Base-by-base conservation (phyloP, 2,797 vertebrate species). In the Anguilla megastoma region DNA sequence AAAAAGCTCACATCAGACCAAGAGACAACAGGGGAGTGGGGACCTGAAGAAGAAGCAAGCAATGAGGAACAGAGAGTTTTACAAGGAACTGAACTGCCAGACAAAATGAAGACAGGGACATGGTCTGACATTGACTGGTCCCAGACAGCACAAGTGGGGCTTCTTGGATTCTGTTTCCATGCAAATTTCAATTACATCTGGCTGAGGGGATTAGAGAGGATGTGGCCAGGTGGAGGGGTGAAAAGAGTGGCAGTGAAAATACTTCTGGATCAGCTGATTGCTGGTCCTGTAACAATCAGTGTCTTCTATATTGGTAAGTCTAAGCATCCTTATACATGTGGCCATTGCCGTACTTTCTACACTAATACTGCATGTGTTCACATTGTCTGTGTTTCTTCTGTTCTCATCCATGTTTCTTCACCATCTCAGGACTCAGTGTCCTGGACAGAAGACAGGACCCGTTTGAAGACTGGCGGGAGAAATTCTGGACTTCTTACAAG, bases 151-250 rank as follows among this genome's bases (percentile, higher is more conserved):
- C 93, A 92, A 0, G 95, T 97, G 90, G 96, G 95, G 0, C 91
- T 96, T 2, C 93, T 97, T 0, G 96, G 96, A 56, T 94, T 97
- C 86, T 96, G 95, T 92, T 97, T 96, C 91, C 96, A 97, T 89
- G 91, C 96, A 91, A 97, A 93, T 94, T 96, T 97, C 90, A 97
- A 97, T 92, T 96, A 97, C 90, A 93, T 95, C 84, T 97, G 96
- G 96, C 92, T 97, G 48, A 91, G 91, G 79, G 91, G 90, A 27
- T 93, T 97, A 92, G 96, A 97, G 91, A 95, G 90, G 93, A 93
- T 93, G 92, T 90, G 95, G 91, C 96, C 96, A 0, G 91, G 96
- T 10, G 93, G 92, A 0, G 88, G 96, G 14, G 54, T 92, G 60
- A 95, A 41, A 91, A 94, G 90, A 3, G 89, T 97, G 45, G 89